These are phyloP conservation scores for Heliconius hewitsoni DNA, from an alignment of 1,140 invertebrate genomes.

Conservation along the genomic window DNA sequence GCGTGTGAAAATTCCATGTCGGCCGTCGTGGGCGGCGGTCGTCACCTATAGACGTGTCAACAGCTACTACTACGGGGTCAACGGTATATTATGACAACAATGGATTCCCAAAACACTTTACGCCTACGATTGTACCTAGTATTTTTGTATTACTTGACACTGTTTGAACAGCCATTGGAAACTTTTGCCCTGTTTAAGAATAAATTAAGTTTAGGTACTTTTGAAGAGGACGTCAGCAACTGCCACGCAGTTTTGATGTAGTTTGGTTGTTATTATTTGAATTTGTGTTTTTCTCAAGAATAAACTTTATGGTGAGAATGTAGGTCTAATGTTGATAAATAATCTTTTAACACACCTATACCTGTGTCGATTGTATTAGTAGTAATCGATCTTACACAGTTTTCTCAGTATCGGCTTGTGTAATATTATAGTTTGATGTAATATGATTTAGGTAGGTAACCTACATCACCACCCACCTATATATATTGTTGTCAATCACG, in stretches of 20 bases:
- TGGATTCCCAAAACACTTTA: conserved; percentile 15
- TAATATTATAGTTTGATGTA: no score
- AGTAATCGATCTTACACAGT: no score
- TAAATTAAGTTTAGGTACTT: not conserved
- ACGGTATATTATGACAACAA: conserved; percentile 18
- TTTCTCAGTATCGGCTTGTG: no score
- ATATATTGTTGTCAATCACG: no score
- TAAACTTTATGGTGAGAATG: not conserved
- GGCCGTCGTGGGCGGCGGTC: not conserved
- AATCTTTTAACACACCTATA: no score
- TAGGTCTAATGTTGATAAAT: not conserved
- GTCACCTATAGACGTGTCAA: conserved; percentile 9
- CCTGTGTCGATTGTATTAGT: not conserved
- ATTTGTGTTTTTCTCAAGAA: no score
- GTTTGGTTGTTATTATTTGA: no score
- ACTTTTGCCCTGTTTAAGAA: conserved; percentile 4
- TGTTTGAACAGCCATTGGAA: conserved; percentile 12
- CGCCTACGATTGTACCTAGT: conserved; percentile 16
- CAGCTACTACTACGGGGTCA: conserved; percentile 14
- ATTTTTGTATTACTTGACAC: conserved; percentile 25
- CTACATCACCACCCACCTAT: no score
- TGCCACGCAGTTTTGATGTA: no score
- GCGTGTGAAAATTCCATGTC: not conserved
- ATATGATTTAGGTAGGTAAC: no score
- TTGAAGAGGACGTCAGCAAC: no score